These are phyloP conservation scores for Parotia lawesii DNA, from an alignment of 2,113 vertebrate genomes.

Conservation along the genomic window DNA sequence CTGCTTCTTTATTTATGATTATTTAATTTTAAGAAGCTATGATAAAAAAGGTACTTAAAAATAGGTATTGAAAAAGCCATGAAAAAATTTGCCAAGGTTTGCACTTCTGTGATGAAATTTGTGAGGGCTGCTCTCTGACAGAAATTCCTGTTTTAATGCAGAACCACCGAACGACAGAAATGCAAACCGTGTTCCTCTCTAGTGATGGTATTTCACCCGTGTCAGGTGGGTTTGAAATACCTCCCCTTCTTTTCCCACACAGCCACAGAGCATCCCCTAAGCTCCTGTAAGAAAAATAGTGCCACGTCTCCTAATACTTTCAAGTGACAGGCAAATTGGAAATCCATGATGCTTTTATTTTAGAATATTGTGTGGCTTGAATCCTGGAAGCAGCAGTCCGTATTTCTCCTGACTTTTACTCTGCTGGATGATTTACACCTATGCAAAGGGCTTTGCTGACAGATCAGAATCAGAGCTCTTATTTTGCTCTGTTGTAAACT, in stretches of 20 bases:
- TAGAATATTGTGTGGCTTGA: background rate
- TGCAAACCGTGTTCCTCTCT: background rate
- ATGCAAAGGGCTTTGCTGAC: slow-evolving; percentile 23
- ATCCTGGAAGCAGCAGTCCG: background rate
- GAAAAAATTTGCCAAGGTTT: background rate
- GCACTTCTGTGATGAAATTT: background rate
- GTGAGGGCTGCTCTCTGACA: background rate
- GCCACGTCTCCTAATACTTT: background rate
- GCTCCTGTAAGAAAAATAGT: background rate
- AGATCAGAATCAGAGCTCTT: background rate
- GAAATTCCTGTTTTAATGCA: background rate
- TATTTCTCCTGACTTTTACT: slow-evolving; percentile 11
- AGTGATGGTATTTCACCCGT: background rate
- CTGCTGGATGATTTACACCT: background rate
- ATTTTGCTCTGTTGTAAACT: background rate
- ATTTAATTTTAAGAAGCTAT: background rate
- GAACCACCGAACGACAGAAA: background rate
- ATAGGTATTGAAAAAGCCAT: background rate
- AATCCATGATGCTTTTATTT: slow-evolving; percentile 44
- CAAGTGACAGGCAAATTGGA: slow-evolving; percentile 32
- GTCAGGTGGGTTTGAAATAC: slow-evolving; percentile 2
- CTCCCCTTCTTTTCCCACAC: background rate
- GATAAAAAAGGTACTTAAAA: background rate
- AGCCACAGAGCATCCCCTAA: background rate
- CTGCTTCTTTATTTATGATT: background rate